Evolutionary conservation across 1,140 invertebrate genomes (phyloP), one percentile per base, ranked within the genome.

Genomic region (Radopholus similis): DNA sequence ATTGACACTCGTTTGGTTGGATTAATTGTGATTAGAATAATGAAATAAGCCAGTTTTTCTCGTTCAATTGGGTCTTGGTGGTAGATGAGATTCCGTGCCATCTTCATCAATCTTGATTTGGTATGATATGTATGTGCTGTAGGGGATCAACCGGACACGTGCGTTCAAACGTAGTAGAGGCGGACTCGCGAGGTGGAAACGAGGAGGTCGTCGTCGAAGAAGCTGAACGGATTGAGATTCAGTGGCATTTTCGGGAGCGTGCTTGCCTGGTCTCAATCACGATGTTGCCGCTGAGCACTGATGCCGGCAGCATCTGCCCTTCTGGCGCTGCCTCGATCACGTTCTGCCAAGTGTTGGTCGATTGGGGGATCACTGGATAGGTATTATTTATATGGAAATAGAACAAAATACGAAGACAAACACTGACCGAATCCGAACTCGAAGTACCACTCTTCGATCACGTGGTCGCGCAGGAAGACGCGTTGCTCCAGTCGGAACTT

Each of bases 301-400:
- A 93, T 1, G 95, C 93, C 44, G 96, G 95, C 92, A 99, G 96
- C 95, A 99, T 99, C 86, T 98, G 93, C 68, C 91, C 95, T 84
- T 98, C 95, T 2, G 95, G 95, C 0, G 96, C 95, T 38, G 95
- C 94, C 86, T 97, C 93, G 75, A 98, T 95, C 2, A 73, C 40
- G 30, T 38, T 70, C 68, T 70, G 94, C 96, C 96, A 99, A 4
- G 95, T 97, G 84, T 99, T 98, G 47, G 94, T 97, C 21, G 95
- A 97, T 76, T 94, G 93, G 21, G 94, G 91, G 79, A 97, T 97
- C 1, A 98, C 95, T 62, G 49, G 47, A 26, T 38, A 47, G 28
- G 4, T 40, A 21, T 26, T 3, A n/a, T n/a, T n/a, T n/a, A n/a
- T n/a, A n/a, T n/a, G n/a, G 11, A 38, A 60, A 60, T 49, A 47